Conservation (phyloP, 2,888 invertebrate species). For the Hirudinaria manillensis region DNA sequence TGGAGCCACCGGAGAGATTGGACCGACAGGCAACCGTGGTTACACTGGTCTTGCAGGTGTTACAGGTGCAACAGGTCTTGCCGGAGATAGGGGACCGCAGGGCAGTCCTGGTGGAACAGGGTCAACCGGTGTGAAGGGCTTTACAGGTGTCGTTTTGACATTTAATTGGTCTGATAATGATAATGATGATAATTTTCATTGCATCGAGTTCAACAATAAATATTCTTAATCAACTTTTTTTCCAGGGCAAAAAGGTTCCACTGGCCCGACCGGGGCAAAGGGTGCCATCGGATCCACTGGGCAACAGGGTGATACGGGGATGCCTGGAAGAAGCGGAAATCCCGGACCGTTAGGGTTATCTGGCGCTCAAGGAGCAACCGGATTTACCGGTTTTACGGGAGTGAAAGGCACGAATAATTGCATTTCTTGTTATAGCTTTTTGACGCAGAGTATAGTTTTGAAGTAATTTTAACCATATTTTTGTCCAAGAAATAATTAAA, state of each 20-base stretch:
- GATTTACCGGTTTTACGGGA: slow-evolving; percentile 12
- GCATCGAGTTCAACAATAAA: too few species aligned
- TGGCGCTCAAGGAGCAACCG: slow-evolving; percentile 13
- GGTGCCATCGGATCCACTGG: neutral
- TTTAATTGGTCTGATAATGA: too few species aligned
- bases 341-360: neutral
- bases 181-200: too few species aligned
- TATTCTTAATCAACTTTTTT: too few species aligned
- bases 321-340: neutral
- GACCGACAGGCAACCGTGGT: slow-evolving; percentile 5
- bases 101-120: neutral
- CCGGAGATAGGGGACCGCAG: neutral
- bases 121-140: neutral
- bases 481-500: too few species aligned
- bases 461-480: too few species aligned
- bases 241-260: neutral
- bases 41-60: neutral
- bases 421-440: neutral
- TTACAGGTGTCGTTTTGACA: neutral
- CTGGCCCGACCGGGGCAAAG: neutral
- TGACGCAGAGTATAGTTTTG: neutral
- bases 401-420: neutral
- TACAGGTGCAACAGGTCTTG: neutral
- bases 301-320: neutral
- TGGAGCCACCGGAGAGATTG: neutral